Evolutionary conservation across 2,888 invertebrate species (phyloP), one percentile per base, ranked within the genome.

Genomic region (Drosophila nigricruria): DNA sequence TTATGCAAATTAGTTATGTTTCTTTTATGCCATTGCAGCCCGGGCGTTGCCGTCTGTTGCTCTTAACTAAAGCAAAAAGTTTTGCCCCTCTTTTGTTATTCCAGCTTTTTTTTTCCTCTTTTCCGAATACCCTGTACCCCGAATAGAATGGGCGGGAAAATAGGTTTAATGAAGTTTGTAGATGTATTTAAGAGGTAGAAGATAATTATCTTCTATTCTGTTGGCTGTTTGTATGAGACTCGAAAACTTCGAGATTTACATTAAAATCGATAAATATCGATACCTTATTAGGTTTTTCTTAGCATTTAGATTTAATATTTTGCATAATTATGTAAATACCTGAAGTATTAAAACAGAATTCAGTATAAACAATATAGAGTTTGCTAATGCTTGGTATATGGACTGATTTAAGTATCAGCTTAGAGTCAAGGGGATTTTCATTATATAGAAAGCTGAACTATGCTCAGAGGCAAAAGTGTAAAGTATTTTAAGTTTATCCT

Each of bases 1-100:
- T 90, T 86, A 86, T 86, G 85, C 90, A 86, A 86, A 86, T 86
- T 86, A 86, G 85, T 86, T 90, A 86, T 90, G 90, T 90, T 85
- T 85, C 86, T 86, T 85, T 88, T 82, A 85, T 85, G 82, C 79
- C 70, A 77, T 65, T 73, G 81, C 77, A 56, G 73, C 45, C 34
- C 45, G 32, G 20, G 42, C 49, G 65, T n/a, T 38, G 53, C 67
- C 81, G 77, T 74, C 83, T 74, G 77, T 65, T 83, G 70, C 65
- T 80, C 71, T 71, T 68, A 58, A 72, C 78, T 69, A 78, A 71
- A 66, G 70, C 65, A 62, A 69, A 79, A 50, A 71, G 63, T 80
- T 70, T 58, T 43, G 50, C 56, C 54, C 76, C 42, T 30, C 32
- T 27, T 25, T 53, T 36, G 36, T 52, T 52, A 34, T 54, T 38